Percentiles rank a stretch among this genome's conserved stretches.
Conservation (phyloP, 37 sponge, comb jelly and placozoan genomes). For the Haliclona indistincta region DNA sequence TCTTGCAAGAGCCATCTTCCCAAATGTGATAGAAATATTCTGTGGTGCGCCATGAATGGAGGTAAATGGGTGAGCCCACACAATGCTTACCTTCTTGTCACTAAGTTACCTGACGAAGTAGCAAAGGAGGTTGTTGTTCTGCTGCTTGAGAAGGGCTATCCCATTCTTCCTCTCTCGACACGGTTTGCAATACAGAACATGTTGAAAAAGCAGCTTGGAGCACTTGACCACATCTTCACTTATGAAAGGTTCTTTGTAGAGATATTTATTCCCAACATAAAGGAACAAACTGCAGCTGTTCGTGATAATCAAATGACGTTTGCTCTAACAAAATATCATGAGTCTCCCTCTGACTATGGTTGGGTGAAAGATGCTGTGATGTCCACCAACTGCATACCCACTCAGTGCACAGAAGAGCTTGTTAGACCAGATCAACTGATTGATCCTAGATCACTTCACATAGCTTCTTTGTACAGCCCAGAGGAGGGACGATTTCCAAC, state of each 20-base stretch:
- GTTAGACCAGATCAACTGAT: conserved; percentile 24
- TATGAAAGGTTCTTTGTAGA: conserved; percentile 38
- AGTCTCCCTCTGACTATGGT: neutral
- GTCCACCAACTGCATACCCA: conserved; percentile 29
- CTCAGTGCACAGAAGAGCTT: neutral
- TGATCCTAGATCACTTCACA: conserved; percentile 5
- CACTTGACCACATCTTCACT: neutral
- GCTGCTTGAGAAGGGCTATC: conserved; percentile 8
- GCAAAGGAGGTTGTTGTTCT: conserved; percentile 14
- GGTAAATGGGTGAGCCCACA: conserved; percentile 44
- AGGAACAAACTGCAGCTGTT: neutral
- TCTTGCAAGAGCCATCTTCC: neutral
- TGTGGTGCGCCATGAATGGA: conserved; percentile 48
- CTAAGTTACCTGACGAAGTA: conserved; percentile 6
- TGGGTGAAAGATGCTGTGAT: conserved; percentile 40
- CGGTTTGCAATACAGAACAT: neutral
- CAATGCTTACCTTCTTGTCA: conserved; percentile 15
- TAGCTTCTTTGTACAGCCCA: conserved; percentile 21
- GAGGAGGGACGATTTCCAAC: conserved; percentile 55
- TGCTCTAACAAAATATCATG: conserved; percentile 18
- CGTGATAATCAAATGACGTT: conserved; percentile 28
- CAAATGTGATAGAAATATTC: neutral
- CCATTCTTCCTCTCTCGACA: conserved; percentile 12
- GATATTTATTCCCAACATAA: conserved; percentile 37
- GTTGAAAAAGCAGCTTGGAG: neutral